A percentile compares a stretch with the other conserved stretches of the same genome.
phyloP scores from a whole-genome alignment of 2,113 vertebrate genomes.

The Pedionomus torquatus region DNA sequence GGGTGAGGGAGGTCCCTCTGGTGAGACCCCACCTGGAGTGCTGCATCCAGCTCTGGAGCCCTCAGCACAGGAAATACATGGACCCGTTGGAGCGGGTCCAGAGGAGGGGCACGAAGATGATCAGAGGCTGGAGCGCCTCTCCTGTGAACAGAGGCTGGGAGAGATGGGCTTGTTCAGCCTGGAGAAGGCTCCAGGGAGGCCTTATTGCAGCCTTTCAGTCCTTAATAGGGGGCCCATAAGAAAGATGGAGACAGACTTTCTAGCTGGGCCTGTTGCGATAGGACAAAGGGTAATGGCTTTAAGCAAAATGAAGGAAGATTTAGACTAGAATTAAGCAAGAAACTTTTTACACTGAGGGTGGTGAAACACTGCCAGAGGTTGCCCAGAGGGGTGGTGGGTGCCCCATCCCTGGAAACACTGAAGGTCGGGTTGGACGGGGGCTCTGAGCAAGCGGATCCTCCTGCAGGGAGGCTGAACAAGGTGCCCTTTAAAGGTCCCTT shows the following conservation, averaged over 20 bases:
- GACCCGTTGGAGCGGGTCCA: neutral
- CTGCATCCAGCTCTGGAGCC: neutral
- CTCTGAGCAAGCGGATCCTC: neutral
- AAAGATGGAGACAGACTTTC: neutral
- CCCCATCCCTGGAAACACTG: neutral
- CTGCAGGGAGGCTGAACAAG: neutral
- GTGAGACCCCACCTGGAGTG: neutral
- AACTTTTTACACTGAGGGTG: neutral
- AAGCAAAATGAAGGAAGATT: neutral
- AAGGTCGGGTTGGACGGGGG: neutral
- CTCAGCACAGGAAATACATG: neutral
- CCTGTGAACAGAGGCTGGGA: neutral
- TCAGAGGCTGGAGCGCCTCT: neutral
- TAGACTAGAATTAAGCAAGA: neutral
- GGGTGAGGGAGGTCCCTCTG: neutral
- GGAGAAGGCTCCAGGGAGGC: neutral
- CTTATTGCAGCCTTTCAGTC: neutral
- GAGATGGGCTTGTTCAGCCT: neutral
- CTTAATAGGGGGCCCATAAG: neutral
- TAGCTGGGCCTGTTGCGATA: neutral
- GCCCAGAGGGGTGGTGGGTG: neutral
- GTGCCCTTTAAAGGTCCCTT: neutral
- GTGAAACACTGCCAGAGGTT: neutral
- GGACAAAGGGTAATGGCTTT: neutral
- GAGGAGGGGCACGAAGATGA: neutral